Base-by-base conservation (phyloP, 2,888 invertebrate genomes). In the Diarsia brunnea region DNA sequence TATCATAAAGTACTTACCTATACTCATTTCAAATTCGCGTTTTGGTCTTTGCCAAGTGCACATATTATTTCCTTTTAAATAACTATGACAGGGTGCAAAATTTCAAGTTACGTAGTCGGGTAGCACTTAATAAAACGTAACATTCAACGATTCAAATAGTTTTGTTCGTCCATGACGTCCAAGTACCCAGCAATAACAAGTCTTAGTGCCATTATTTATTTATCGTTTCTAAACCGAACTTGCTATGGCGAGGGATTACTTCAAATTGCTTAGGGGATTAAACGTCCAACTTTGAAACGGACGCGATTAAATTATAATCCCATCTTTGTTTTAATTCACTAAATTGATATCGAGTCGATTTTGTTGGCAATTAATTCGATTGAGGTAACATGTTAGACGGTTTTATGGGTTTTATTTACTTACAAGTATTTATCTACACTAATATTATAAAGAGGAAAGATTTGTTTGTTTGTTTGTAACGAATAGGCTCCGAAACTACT, bases 251-350 rank as follows among this genome's bases (percentile, higher is more conserved):
- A 66, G 81, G 79, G 79, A 87, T 82, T 81, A 87, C 65, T 84
- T 73, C 76, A 81, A 84, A 86, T 87, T 84, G 82, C 82, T 81
- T 81, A 63, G 43, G 82, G 84, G 76, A 81, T 87, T 84, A 79
- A 73, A 63, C 55, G 61, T 61, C 80, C 49, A 86, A 86, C 75
- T 84, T 73, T 45, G 77, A 68, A 82, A 84, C 64, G 65, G 64
- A 78, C 63, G 64, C 74, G 61, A 82, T 82, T 76, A 82, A 84
- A 75, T 69, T 60, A 76, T 68, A 68, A 73, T 64, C 51, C 61
- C 60, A 74, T 73, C 67, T 80, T 74, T 49, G 75, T 77, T 79
- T 65, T 74, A 68, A 21, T 71, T 16, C 24, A 12, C 19, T 8
- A 65, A 73, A 66, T 81, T 70, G 66, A 73, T 74, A 73, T 73